Evolutionary conservation across 1,140 invertebrate species (phyloP).

Genomic region (Drosophila nikananu): DNA sequence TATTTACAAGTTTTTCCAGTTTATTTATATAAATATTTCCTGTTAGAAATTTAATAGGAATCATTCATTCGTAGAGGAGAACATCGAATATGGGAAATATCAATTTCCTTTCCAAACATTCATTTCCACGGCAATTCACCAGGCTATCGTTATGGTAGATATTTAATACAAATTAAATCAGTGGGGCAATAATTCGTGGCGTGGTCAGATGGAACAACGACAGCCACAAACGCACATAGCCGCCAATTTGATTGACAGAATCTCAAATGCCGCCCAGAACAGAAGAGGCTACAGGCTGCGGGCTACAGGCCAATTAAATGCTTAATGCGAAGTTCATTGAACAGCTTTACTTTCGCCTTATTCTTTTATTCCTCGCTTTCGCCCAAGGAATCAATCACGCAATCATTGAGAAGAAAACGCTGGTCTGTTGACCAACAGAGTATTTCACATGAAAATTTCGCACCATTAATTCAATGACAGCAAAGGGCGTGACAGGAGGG

Average conservation of each 20-base stretch:
- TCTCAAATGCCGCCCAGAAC: conserved; percentile 43
- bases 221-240: conserved; percentile 30
- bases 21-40: not conserved
- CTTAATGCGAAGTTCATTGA: conserved; percentile 77
- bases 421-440: conserved; percentile 24
- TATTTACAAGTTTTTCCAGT: not conserved
- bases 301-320: conserved; percentile 63
- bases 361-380: conserved; percentile 33
- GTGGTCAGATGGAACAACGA: conserved; percentile 21
- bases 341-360: conserved; percentile 57
- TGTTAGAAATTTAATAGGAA: conserved; percentile 9
- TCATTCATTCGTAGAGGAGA: not conserved
- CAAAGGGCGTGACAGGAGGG: conserved; percentile 37
- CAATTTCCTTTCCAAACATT: conserved; percentile 13
- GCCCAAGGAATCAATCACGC: conserved; percentile 69
- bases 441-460: conserved; percentile 78
- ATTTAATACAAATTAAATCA: conserved; percentile 66
- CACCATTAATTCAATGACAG: conserved; percentile 80
- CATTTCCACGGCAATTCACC: conserved; percentile 9
- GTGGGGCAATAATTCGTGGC: conserved; percentile 53
- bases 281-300: conserved; percentile 8
- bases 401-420: conserved; percentile 15
- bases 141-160: not conserved
- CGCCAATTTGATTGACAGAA: conserved; percentile 74
- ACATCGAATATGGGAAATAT: conserved; percentile 4